A percentile compares a stretch with the other conserved stretches of the same genome.
phyloP scores from a whole-genome alignment of 2,797 vertebrate species.

The Amazona finschi region DNA sequence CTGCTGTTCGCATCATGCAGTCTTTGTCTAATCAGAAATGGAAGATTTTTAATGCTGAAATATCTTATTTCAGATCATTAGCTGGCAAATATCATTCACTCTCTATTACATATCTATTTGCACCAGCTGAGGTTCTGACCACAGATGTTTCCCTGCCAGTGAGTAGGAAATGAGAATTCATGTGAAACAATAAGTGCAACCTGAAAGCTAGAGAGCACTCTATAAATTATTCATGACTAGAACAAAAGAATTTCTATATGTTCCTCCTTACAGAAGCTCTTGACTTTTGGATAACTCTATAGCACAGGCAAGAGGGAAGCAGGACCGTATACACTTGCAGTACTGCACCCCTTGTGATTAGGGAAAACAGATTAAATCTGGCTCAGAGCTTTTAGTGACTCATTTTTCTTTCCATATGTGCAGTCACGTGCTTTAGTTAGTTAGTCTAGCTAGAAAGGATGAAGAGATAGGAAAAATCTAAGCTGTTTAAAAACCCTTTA shows the following conservation, averaged over 20 bases:
- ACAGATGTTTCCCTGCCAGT: not conserved
- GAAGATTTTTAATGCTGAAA: not conserved
- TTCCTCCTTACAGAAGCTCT: not conserved
- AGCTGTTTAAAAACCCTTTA: not conserved
- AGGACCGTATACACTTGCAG: not conserved
- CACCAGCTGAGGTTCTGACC: conserved; percentile 2
- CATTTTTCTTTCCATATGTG: not conserved
- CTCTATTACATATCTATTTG: not conserved
- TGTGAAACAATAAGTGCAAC: not conserved
- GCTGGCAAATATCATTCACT: not conserved
- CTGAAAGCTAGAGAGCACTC: not conserved
- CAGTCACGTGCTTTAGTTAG: not conserved
- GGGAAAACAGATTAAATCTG: not conserved
- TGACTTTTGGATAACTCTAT: not conserved
- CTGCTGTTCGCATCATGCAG: not conserved
- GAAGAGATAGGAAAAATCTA: not conserved
- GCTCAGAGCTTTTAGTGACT: not conserved
- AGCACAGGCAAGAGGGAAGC: not conserved
- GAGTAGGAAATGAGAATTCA: not conserved
- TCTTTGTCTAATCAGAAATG: not conserved
- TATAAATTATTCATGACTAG: not conserved
- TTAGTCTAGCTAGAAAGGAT: not conserved
- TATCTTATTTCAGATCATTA: not conserved
- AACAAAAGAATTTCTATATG: not conserved
- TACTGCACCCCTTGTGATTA: not conserved